Percentiles rank a stretch among this genome's conserved stretches.
Evolutionary conservation across 2,888 invertebrate species (phyloP).

Genomic region (Macrophya annulata): DNA sequence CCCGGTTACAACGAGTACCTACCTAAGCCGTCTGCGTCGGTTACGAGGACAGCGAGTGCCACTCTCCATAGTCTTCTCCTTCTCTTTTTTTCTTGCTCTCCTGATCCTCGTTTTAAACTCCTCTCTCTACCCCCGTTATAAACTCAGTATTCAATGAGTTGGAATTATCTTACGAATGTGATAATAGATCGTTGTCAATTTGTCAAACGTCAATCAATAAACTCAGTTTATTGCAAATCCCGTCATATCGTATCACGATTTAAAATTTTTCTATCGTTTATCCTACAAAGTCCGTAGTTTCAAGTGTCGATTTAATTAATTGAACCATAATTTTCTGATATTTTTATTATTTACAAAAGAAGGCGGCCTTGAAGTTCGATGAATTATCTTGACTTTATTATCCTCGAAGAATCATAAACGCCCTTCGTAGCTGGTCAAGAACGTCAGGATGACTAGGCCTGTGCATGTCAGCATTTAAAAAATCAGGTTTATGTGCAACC

Average conservation of each 20-base stretch:
- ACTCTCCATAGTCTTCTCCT: slow-evolving; percentile 16
- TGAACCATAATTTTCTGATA: neutral
- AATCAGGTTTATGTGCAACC: slow-evolving; percentile 62
- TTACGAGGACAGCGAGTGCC: slow-evolving; percentile 50
- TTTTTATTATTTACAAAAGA: neutral
- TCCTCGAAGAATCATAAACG: neutral
- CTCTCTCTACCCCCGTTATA: neutral
- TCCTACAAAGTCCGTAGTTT: neutral
- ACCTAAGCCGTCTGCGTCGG: slow-evolving; percentile 17
- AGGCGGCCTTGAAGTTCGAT: neutral
- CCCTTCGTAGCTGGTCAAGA: neutral
- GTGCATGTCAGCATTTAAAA: neutral
- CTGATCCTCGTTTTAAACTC: neutral
- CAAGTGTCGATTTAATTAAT: neutral
- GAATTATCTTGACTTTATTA: neutral
- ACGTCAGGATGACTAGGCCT: slow-evolving; percentile 5
- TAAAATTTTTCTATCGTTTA: neutral
- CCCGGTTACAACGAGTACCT: slow-evolving; percentile 46
- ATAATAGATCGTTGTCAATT: slow-evolving; percentile 63
- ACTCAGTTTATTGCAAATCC: neutral
- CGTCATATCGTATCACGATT: neutral
- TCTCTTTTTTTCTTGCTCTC: neutral
- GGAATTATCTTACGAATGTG: slow-evolving; percentile 60
- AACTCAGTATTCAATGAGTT: slow-evolving; percentile 38
- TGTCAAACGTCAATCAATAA: slow-evolving; percentile 40